phyloP scores from a whole-genome alignment of 2,888 invertebrate genomes.

The Aleiodes alternator region DNA sequence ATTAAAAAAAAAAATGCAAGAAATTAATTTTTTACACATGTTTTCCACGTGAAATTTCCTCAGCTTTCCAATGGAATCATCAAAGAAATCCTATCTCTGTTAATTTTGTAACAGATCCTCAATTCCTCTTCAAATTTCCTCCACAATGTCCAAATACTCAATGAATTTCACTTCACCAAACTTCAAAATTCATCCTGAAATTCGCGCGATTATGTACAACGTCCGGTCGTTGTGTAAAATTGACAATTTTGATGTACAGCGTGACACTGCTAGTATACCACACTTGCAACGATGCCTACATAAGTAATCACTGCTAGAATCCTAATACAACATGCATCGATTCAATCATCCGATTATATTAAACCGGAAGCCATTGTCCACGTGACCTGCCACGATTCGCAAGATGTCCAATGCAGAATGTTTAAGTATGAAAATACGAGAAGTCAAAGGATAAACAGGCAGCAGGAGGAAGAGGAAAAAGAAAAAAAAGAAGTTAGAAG shows the following conservation, averaged over 20 bases:
- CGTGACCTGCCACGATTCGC: conserved; percentile 59
- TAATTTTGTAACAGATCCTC: no score
- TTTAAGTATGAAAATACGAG: background rate
- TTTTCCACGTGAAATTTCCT: no score
- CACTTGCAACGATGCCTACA: conserved; percentile 33
- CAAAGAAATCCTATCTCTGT: no score
- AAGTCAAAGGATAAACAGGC: no score
- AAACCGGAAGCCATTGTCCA: conserved; percentile 65
- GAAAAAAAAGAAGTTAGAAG: background rate
- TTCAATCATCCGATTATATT: conserved; percentile 24
- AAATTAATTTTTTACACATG: no score
- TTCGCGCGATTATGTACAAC: conserved; percentile 6
- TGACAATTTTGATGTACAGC: conserved; percentile 40
- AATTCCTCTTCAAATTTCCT: no score
- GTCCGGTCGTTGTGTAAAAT: conserved; percentile 36
- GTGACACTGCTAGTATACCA: conserved; percentile 9
- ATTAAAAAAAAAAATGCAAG: no score
- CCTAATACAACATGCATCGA: conserved; percentile 10
- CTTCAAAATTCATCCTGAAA: conserved; percentile 14
- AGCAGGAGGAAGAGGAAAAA: background rate
- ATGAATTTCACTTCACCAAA: no score
- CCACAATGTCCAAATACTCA: no score
- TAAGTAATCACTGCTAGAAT: conserved; percentile 27
- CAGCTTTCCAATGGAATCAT: no score
- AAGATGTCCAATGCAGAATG: background rate